phyloP scores from a whole-genome alignment of 2,113 vertebrate genomes.

The Bubo scandiacus region DNA sequence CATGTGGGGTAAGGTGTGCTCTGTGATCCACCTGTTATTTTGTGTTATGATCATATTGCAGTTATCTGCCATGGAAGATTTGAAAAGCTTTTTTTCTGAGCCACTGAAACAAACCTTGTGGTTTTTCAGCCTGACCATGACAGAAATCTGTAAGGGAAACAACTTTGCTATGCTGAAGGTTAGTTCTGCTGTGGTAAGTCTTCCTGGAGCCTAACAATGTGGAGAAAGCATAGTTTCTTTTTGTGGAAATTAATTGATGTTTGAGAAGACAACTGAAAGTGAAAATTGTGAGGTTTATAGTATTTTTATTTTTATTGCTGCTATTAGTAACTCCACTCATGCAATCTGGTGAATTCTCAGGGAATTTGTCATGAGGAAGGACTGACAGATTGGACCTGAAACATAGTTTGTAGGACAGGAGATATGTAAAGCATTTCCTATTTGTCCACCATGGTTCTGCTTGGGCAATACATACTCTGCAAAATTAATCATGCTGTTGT shows the following conservation, averaged over 20 bases:
- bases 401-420: neutral
- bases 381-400: neutral
- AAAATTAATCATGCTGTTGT: neutral
- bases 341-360: neutral
- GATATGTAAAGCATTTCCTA: neutral
- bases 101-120: neutral
- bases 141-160: neutral
- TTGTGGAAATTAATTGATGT: neutral
- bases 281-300: neutral
- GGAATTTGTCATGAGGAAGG: neutral
- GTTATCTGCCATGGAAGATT: neutral
- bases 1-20: neutral
- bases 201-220: neutral
- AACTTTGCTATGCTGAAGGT: neutral
- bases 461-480: accelerated
- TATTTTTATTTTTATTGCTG: neutral
- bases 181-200: neutral
- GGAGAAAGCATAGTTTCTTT: neutral
- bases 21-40: neutral
- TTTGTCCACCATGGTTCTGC: neutral
- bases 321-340: neutral
- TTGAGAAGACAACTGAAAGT: neutral
- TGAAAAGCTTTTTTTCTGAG: neutral
- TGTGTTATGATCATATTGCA: neutral
- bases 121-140: neutral